Evolutionary conservation across 64 coral and sea anemone species (phyloP).

Genomic region (Pocillopora damicornis): DNA sequence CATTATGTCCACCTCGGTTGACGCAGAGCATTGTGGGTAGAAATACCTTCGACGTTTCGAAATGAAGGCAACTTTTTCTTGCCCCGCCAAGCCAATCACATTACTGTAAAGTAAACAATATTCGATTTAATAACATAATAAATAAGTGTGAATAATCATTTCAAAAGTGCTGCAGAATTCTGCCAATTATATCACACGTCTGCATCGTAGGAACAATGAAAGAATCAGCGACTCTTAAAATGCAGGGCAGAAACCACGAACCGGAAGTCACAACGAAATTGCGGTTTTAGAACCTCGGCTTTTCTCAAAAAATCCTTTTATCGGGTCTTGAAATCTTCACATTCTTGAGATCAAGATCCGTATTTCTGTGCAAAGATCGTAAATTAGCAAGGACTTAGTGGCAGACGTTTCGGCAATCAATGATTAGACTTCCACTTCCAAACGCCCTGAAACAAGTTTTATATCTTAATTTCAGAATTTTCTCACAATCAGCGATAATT

Average conservation of each 20-base stretch:
- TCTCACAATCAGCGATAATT: too few relatives aligned
- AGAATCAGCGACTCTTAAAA: neutral
- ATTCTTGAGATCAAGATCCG: neutral
- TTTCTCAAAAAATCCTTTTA: neutral
- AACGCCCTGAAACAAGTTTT: too few relatives aligned
- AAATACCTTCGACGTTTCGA: conserved; percentile 32
- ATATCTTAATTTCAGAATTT: too few relatives aligned
- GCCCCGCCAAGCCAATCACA: conserved; percentile 59
- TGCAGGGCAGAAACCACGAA: neutral
- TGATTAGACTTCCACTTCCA: too few relatives aligned
- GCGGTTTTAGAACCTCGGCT: too few relatives aligned
- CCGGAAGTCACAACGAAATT: neutral
- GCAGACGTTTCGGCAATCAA: too few relatives aligned
- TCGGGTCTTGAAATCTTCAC: neutral
- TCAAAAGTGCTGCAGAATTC: neutral
- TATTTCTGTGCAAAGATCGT: neutral
- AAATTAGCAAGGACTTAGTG: too few relatives aligned
- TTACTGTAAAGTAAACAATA: conserved; percentile 41
- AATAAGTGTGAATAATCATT: neutral
- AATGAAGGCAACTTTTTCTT: neutral
- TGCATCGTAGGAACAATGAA: neutral
- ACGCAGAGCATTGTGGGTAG: conserved; percentile 56
- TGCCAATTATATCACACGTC: neutral
- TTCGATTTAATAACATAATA: conserved; percentile 32
- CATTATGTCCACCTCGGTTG: conserved; percentile 58